These are phyloP conservation scores for Drosophila monieri DNA, from an alignment of 2,888 invertebrate genomes.

Conservation along the genomic window DNA sequence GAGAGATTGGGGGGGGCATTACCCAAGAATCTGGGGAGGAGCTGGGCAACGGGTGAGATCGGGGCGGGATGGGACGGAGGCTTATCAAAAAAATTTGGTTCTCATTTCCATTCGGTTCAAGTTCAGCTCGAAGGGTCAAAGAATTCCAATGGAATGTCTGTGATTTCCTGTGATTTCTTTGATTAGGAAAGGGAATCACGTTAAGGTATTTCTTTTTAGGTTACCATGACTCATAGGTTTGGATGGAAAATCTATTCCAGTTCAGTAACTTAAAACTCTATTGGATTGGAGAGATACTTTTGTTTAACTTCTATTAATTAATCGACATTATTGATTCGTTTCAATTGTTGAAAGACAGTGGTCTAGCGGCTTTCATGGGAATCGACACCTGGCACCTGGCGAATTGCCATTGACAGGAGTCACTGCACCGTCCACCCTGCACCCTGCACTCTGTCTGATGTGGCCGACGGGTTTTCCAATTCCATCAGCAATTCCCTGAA, in stretches of 20 bases:
- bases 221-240: background rate
- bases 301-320: background rate
- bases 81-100: slow-evolving; percentile 20
- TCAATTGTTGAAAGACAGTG: background rate
- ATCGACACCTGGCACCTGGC: slow-evolving; percentile 5
- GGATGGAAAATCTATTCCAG: no score
- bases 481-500: slow-evolving; percentile 29
- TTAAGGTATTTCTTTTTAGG: background rate
- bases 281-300: background rate
- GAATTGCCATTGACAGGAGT: background rate
- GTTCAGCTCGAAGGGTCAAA: slow-evolving; percentile 17
- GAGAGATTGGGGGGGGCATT: slow-evolving; percentile 9
- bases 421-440: background rate
- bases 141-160: background rate
- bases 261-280: no score
- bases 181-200: slow-evolving; percentile 4
- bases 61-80: no score
- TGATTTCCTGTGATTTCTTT: slow-evolving; percentile 9
- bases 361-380: background rate
- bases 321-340: background rate
- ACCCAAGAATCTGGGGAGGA: background rate
- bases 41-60: background rate
- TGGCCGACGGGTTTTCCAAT: slow-evolving; percentile 13
- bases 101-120: slow-evolving; percentile 18
- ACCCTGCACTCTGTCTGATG: background rate